Evolutionary conservation across 2,113 vertebrate species (phyloP).

Genomic region (Cepphus grylle): DNA sequence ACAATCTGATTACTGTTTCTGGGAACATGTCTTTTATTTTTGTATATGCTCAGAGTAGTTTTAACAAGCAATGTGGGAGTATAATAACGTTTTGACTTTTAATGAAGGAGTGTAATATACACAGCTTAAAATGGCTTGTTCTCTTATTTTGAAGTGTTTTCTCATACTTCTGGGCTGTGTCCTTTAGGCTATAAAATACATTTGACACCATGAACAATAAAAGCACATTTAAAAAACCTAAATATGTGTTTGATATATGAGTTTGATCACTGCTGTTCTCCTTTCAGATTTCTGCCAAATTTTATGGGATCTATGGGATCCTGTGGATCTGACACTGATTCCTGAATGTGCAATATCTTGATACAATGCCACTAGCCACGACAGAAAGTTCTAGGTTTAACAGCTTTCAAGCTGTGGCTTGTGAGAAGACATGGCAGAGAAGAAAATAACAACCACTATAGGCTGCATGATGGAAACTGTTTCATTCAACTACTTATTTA

Average conservation of each 20-base stretch:
- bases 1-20: not conserved
- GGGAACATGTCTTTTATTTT: not conserved
- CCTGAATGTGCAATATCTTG: not conserved
- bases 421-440: not conserved
- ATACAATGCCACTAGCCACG: not conserved
- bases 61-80: not conserved
- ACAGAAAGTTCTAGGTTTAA: not conserved
- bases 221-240: not conserved
- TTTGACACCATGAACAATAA: not conserved
- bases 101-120: not conserved
- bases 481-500: not conserved
- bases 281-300: not conserved
- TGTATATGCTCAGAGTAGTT: not conserved
- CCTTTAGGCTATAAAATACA: not conserved
- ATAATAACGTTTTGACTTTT: not conserved
- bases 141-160: not conserved
- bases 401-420: not conserved
- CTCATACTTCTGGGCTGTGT: not conserved
- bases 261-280: not conserved
- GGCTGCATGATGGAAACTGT: rapidly evolving
- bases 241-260: not conserved
- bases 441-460: not conserved
- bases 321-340: not conserved
- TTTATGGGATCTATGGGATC: not conserved
- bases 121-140: not conserved